phyloP scores from a whole-genome alignment of 2,888 invertebrate species.

The Melanotus villosus region DNA sequence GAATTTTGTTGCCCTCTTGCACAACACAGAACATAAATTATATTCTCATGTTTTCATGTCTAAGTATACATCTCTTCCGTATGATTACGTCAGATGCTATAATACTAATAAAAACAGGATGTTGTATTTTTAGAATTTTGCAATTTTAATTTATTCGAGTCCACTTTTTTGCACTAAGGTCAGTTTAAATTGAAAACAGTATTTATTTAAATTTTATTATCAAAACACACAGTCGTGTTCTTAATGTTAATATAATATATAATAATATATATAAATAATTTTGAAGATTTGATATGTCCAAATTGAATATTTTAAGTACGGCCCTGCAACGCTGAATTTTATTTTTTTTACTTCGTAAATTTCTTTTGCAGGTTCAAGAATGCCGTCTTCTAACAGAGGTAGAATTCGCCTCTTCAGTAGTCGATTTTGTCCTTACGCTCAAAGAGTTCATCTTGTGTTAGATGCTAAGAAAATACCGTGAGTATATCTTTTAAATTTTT shows the following conservation, averaged over 20 bases:
- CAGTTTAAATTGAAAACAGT: background rate
- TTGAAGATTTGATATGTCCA: no score
- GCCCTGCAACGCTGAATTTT: background rate
- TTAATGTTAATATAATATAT: no score
- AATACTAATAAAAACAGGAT: background rate
- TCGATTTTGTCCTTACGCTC: slow-evolving; percentile 89
- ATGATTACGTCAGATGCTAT: background rate
- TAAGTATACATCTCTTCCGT: background rate
- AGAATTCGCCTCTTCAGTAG: slow-evolving; percentile 84
- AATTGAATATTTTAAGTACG: background rate
- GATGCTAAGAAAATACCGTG: slow-evolving; percentile 83
- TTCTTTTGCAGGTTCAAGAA: slow-evolving; percentile 72
- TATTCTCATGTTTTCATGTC: background rate
- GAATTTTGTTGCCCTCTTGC: background rate
- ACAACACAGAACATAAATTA: background rate
- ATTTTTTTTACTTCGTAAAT: slow-evolving; percentile 8
- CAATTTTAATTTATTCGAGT: background rate
- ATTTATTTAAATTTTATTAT: no score
- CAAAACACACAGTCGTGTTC: no score
- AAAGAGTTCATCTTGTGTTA: slow-evolving; percentile 81
- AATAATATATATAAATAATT: no score
- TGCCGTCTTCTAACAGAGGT: slow-evolving; percentile 73
- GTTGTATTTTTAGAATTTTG: slow-evolving; percentile 4
- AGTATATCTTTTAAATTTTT: slow-evolving; percentile 60
- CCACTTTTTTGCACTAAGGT: background rate